These are phyloP conservation scores for Crotalus horridus DNA, from an alignment of 2,113 vertebrate genomes.

Conservation along the genomic window DNA sequence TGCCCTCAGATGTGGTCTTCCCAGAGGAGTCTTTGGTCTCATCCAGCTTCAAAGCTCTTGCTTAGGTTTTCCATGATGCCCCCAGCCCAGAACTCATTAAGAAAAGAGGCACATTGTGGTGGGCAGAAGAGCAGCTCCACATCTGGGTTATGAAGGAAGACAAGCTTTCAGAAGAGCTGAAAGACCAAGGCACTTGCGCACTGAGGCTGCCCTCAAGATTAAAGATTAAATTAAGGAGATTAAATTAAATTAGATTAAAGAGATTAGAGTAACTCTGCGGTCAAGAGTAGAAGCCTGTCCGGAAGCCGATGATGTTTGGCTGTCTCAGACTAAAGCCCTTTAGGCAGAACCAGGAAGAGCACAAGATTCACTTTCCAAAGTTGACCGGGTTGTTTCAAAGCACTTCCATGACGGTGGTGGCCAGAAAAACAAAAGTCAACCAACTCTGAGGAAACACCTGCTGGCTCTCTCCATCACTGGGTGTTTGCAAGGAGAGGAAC, in stretches of 20 bases:
- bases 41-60: not conserved
- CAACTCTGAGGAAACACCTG: too few species aligned
- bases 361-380: not conserved
- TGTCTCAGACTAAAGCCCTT: too few species aligned
- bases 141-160: not conserved
- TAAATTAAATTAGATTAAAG: not conserved
- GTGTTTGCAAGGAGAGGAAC: not conserved
- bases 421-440: not conserved
- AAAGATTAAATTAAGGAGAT: not conserved
- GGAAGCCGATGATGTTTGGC: fast-evolving
- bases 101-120: not conserved
- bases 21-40: not conserved
- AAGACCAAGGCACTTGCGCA: not conserved
- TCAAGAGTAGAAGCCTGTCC: not conserved
- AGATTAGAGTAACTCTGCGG: not conserved
- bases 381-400: not conserved
- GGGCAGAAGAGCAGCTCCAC: not conserved
- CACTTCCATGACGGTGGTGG: not conserved
- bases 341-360: not conserved
- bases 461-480: not conserved
- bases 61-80: not conserved
- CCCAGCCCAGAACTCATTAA: not conserved
- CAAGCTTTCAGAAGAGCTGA: not conserved
- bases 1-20: not conserved
- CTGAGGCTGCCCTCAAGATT: fast-evolving